phyloP scores from a whole-genome alignment of 92 coral and sea anemone genomes.

The Porites rus region DNA sequence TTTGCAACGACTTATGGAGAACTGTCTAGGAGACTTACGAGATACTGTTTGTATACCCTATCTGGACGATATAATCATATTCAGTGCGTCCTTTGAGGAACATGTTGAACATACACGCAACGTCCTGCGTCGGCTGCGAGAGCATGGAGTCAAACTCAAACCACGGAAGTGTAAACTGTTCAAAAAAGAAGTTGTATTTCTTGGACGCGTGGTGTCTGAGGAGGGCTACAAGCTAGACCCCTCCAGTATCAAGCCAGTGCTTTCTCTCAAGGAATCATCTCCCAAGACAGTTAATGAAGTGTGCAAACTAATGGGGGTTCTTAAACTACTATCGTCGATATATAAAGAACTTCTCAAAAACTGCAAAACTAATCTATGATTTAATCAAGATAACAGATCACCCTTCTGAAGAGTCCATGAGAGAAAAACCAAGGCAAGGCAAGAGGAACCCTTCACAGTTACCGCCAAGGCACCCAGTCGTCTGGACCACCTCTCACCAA shows the following conservation, averaged over 20 bases:
- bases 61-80: conserved; percentile 61
- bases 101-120: conserved; percentile 53
- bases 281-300: conserved; percentile 75
- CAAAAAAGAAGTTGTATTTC: conserved; percentile 54
- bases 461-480: conserved; percentile 42
- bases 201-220: conserved; percentile 51
- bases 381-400: conserved; percentile 38
- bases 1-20: conserved; percentile 71
- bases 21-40: conserved; percentile 42
- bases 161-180: conserved; percentile 52
- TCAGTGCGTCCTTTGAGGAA: conserved; percentile 50
- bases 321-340: conserved; percentile 61
- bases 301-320: conserved; percentile 58
- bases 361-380: conserved; percentile 52
- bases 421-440: conserved; percentile 17
- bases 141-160: conserved; percentile 66
- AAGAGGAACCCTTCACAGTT: conserved; percentile 27
- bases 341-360: conserved; percentile 45
- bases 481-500: conserved; percentile 53
- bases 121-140: conserved; percentile 47
- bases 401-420: not conserved
- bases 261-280: conserved; percentile 46
- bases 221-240: conserved; percentile 57
- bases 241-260: conserved; percentile 50
- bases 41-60: conserved; percentile 65